Conservation (phyloP, 2,888 invertebrate species). For the Lasioglossum morio region DNA sequence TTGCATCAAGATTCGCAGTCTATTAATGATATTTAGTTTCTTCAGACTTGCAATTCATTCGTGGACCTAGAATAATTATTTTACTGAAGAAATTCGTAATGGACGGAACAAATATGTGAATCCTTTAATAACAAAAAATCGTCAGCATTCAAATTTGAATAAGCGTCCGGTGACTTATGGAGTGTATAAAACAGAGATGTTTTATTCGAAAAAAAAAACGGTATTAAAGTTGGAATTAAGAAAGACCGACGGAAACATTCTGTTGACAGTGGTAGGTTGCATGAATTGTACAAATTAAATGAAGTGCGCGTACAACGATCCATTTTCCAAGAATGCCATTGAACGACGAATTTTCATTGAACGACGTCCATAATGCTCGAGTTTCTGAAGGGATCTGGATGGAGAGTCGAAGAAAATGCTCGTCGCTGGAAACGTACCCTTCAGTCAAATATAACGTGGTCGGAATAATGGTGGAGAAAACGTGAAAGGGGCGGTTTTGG, state of each 20-base stretch:
- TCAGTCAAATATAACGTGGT: conserved; percentile 51
- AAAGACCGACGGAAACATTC: not conserved
- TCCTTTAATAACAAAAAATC: too few species aligned
- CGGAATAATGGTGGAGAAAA: conserved; percentile 38
- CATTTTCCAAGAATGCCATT: not conserved
- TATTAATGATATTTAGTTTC: too few species aligned
- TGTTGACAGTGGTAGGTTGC: not conserved
- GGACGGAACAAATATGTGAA: too few species aligned
- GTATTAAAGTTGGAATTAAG: not conserved
- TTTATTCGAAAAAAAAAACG: not conserved
- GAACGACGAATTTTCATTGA: not conserved
- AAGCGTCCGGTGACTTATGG: too few species aligned
- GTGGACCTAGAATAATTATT: too few species aligned
- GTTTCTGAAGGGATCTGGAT: not conserved
- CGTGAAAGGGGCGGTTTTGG: conserved; percentile 48
- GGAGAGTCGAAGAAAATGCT: not conserved
- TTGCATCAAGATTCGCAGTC: too few species aligned
- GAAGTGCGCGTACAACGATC: not conserved
- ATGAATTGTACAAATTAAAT: not conserved
- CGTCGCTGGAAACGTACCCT: conserved; percentile 24
- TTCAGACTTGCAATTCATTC: too few species aligned
- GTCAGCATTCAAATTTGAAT: too few species aligned
- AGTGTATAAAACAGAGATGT: too few species aligned
- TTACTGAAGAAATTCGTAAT: too few species aligned
- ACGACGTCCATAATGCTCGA: not conserved